These are phyloP conservation scores for Sorex araneus DNA, from an alignment of 2,113 vertebrate species.

Conservation along the genomic window DNA sequence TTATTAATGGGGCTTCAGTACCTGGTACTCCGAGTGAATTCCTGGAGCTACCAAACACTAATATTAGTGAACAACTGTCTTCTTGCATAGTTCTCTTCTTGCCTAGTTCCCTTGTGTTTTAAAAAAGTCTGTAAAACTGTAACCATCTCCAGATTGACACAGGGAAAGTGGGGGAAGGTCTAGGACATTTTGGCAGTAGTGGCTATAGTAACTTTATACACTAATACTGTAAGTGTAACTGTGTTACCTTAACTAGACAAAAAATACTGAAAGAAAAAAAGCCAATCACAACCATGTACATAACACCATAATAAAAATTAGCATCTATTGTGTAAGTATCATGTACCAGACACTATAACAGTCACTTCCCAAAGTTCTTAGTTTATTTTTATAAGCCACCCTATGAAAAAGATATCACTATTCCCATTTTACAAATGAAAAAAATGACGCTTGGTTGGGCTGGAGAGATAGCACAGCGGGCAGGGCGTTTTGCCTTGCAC, in stretches of 20 bases:
- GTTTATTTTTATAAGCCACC: slow-evolving; percentile 44
- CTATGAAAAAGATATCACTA: slow-evolving; percentile 17
- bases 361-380: slow-evolving; percentile 40
- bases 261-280: slow-evolving; percentile 51
- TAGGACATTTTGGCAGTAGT: no score
- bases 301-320: slow-evolving; percentile 65
- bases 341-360: slow-evolving; percentile 6
- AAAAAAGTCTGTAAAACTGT: not conserved
- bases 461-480: no score
- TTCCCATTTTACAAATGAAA: slow-evolving; percentile 41
- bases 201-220: no score
- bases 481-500: no score
- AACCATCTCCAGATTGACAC: no score
- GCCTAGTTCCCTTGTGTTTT: not conserved
- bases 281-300: no score
- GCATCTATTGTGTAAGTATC: not conserved
- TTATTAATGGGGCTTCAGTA: not conserved
- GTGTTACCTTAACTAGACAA: no score
- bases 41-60: not conserved
- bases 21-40: slow-evolving; percentile 29
- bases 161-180: no score
- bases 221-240: no score
- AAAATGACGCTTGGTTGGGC: no score
- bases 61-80: not conserved
- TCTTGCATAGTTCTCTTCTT: not conserved